Percentiles rank a stretch among this genome's conserved stretches.
These are phyloP conservation scores for Coptotermes formosanus DNA, from an alignment of 1,140 invertebrate species.

Conservation along the genomic window DNA sequence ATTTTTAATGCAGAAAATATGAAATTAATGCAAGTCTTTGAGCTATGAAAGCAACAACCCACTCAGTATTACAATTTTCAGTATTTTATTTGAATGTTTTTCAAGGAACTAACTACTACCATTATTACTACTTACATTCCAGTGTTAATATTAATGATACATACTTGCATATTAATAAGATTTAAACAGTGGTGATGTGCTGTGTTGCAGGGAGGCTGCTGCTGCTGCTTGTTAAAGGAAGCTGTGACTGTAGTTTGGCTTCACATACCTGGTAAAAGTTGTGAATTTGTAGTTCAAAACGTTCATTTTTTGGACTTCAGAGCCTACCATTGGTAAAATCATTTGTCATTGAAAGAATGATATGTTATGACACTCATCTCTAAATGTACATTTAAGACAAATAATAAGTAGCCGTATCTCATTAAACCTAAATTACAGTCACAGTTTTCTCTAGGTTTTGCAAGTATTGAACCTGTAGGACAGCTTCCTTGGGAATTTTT, in stretches of 20 bases:
- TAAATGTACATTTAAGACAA: background rate
- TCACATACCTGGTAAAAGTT: no score
- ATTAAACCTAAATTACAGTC: background rate
- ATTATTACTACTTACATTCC: background rate
- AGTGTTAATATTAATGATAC: conserved; percentile 18
- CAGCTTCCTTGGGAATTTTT: background rate
- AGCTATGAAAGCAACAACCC: background rate
- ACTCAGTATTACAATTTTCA: conserved; percentile 13
- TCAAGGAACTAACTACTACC: background rate
- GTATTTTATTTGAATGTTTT: conserved; percentile 18
- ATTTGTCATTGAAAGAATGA: background rate
- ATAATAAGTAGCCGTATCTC: no score
- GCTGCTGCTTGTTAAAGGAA: background rate
- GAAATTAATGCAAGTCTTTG: background rate
- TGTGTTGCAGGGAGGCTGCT: background rate
- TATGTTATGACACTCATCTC: background rate
- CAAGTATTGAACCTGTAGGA: background rate
- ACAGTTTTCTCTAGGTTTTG: background rate
- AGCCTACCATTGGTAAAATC: background rate
- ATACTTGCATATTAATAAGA: background rate
- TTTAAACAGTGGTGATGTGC: background rate
- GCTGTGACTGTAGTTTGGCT: background rate
- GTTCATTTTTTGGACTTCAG: background rate
- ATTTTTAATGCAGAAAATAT: background rate
- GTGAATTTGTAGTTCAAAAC: no score